Percentiles rank a stretch among this genome's conserved stretches.
Conservation (phyloP, 1,140 invertebrate species). For the Oncopodura yosiiana region DNA sequence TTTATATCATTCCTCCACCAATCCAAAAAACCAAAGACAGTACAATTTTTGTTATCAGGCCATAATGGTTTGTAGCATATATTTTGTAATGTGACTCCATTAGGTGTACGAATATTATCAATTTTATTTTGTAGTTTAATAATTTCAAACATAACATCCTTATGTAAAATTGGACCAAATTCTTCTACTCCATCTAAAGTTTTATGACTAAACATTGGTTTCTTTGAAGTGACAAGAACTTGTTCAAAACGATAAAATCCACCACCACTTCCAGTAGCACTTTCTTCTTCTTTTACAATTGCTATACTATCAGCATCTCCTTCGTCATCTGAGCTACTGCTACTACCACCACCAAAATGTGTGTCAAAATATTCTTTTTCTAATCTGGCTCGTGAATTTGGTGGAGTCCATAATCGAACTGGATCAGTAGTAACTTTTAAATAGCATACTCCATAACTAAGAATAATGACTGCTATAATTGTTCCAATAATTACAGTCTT, state of each 20-base stretch:
- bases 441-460: conserved; percentile 53
- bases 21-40: conserved; percentile 47
- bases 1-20: conserved; percentile 50
- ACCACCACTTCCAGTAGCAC: too few species aligned
- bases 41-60: conserved; percentile 48
- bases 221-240: conserved; percentile 65
- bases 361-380: conserved; percentile 85
- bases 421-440: conserved; percentile 80
- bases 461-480: conserved; percentile 43
- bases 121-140: conserved; percentile 68
- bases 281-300: too few species aligned
- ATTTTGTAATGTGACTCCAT: conserved; percentile 1
- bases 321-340: conserved; percentile 81
- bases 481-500: conserved; percentile 64
- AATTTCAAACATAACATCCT: conserved; percentile 63
- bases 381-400: conserved; percentile 65
- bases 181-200: conserved; percentile 51
- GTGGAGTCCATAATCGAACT: conserved; percentile 90
- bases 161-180: conserved; percentile 78
- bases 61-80: conserved; percentile 31
- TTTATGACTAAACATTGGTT: conserved; percentile 56
- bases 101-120: conserved; percentile 36
- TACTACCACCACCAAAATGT: conserved; percentile 90
- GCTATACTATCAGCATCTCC: too few species aligned
- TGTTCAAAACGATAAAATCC: conserved; percentile 91